Base-by-base conservation (phyloP, 2,113 vertebrate genomes). In the Calidris pygmaea region DNA sequence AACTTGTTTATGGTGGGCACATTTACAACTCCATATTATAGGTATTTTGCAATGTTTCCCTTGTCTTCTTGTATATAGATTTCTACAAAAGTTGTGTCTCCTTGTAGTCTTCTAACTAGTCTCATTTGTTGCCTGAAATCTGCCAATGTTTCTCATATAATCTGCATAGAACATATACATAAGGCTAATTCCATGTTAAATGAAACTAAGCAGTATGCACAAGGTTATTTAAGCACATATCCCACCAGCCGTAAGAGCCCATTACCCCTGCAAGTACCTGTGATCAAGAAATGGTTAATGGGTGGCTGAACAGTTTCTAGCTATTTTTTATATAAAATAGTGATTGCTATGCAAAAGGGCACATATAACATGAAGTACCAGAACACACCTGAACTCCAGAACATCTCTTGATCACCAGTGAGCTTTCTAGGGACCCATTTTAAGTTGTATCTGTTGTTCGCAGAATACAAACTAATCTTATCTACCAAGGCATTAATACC, bases 391-490 rank as follows among this genome's bases (percentile, higher is more conserved):
- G 39, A 41, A 41, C 39, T 10, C 39, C 39, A 41, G 39, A 79
- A 39, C 11, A 59, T 4, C 6, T 63, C 41, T 62, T 53, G 41
- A 18, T 43, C 11, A 37, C 16, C 26, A 12, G 13, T 67, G 60
- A 77, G 39, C 43, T 70, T 58, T 84, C 70, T 19, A 2, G 22
- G 23, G 20, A 52, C 15, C 3, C 19, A 47, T 55, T 75, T 88
- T 12, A 58, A 86, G 5, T 9, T 63, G 3, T 14, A 50, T 18
- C 30, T 34, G 3, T 19, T 34, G 41, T 30, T 50, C 0, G 0
- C 18, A 80, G 20, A 86, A 59, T 22, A 68, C 59, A 80, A 89
- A 80, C 58, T 37, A 59, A 30, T 50, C 65, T 65, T 55, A 55
- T 21, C 53, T 63, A 55, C 37, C 12, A 88, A 72, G n/a, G 37